phyloP scores from a whole-genome alignment of 2,888 invertebrate genomes.

The Yponomeuta malinellus region DNA sequence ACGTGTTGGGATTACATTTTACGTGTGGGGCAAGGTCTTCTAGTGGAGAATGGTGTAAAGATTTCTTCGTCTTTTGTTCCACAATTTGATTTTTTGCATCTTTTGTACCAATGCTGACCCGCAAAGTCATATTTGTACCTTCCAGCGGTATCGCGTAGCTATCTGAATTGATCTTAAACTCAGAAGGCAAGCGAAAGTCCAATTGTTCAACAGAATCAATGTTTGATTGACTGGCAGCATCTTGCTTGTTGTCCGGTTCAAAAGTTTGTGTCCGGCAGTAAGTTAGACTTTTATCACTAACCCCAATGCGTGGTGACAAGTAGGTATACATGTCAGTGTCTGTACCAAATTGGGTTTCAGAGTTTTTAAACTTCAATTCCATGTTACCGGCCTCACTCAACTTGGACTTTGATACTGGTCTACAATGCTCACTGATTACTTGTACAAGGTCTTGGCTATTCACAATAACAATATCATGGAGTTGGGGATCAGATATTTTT shows the following conservation, averaged over 20 bases:
- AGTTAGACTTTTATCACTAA: constrained; percentile 16
- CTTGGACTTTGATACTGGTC: constrained; percentile 27
- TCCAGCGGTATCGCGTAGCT: constrained; percentile 55
- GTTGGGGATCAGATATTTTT: constrained; percentile 52
- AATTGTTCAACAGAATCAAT: background rate
- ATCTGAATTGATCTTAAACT: constrained; percentile 23
- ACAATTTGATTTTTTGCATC: constrained; percentile 15
- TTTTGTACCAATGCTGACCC: constrained; percentile 38
- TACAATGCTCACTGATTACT: constrained; percentile 41
- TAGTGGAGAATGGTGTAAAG: too few relatives aligned
- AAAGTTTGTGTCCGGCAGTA: background rate
- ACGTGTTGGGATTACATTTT: background rate
- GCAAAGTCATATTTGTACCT: constrained; percentile 64
- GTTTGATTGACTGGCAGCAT: background rate
- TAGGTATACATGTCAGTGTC: background rate
- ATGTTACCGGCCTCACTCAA: background rate
- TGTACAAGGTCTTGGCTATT: constrained; percentile 39
- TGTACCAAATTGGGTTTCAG: constrained; percentile 14
- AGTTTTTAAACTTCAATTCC: constrained; percentile 6
- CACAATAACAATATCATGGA: constrained; percentile 54
- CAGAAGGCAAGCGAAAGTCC: background rate
- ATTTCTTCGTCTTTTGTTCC: background rate
- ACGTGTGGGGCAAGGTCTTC: background rate
- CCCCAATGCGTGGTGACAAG: constrained; percentile 2
- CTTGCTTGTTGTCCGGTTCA: background rate